Evolutionary conservation across 2,797 vertebrate species (phyloP).

Genomic region (Enteromius viviparus): DNA sequence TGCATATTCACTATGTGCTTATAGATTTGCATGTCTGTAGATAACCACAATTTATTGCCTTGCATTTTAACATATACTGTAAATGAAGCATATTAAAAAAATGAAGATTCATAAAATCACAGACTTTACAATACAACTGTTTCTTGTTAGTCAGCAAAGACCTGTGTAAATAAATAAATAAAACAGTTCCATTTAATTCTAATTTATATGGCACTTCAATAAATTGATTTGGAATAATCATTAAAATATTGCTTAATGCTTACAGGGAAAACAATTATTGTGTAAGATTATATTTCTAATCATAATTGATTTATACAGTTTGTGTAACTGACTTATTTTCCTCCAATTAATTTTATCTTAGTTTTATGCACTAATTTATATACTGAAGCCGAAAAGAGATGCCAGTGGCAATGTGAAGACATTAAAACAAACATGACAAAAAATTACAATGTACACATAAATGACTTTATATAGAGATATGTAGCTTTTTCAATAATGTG

Average conservation of each 20-base stretch:
- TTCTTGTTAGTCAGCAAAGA: slow-evolving; percentile 12
- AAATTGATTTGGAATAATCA: slow-evolving; percentile 42
- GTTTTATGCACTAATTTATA: slow-evolving; percentile 7
- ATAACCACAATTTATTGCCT: slow-evolving; percentile 33
- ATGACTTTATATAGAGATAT: slow-evolving; percentile 1
- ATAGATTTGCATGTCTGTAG: slow-evolving; percentile 15
- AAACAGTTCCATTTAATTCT: slow-evolving; percentile 1
- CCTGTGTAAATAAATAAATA: not conserved
- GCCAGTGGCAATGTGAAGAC: slow-evolving; percentile 8
- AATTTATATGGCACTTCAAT: slow-evolving; percentile 18
- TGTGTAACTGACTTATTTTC: slow-evolving; percentile 30
- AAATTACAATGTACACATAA: not conserved
- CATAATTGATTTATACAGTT: slow-evolving; percentile 36
- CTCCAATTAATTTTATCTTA: slow-evolving; percentile 61
- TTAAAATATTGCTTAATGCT: slow-evolving; percentile 28
- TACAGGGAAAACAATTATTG: slow-evolving; percentile 29
- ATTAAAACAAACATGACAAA: not conserved
- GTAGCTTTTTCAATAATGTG: not conserved
- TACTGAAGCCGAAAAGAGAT: slow-evolving; percentile 9
- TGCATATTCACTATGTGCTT: slow-evolving; percentile 28
- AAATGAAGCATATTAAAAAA: not conserved
- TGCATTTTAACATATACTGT: slow-evolving; percentile 23
- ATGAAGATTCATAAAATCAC: slow-evolving; percentile 23
- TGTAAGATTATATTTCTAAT: slow-evolving; percentile 25
- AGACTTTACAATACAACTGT: slow-evolving; percentile 39